Percentiles rank a stretch among this genome's conserved stretches.
Evolutionary conservation across 2,797 vertebrate genomes (phyloP).

Genomic region (Okamejei kenojei): DNA sequence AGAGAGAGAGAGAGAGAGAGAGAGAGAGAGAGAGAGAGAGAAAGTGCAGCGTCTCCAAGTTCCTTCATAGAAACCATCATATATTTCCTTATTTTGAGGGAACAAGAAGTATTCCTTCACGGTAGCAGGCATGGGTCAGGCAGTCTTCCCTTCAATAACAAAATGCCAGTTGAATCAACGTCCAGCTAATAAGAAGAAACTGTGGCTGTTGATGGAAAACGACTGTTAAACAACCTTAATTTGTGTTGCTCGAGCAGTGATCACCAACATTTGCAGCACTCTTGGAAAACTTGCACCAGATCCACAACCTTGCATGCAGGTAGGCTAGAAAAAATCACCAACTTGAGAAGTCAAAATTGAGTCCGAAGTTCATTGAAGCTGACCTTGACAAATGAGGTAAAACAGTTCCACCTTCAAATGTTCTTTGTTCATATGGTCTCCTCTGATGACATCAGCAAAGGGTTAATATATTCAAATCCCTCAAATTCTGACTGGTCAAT

Average conservation of each 20-base stretch:
- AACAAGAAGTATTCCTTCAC: constrained; percentile 47
- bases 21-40: constrained; percentile 36
- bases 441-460: constrained; percentile 83
- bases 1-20: constrained; percentile 35
- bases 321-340: constrained; percentile 50
- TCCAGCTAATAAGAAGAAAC: constrained; percentile 47
- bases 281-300: constrained; percentile 51
- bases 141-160: constrained; percentile 53
- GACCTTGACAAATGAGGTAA: constrained; percentile 38
- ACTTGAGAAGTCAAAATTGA: constrained; percentile 40
- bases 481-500: constrained; percentile 98
- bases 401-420: constrained; percentile 41
- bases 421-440: constrained; percentile 77
- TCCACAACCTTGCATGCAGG: constrained; percentile 66
- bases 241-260: constrained; percentile 50
- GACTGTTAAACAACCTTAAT: constrained; percentile 50
- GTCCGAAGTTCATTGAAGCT: constrained; percentile 39
- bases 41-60: constrained; percentile 35
- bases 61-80: constrained; percentile 36
- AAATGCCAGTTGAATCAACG: constrained; percentile 57
- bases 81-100: constrained; percentile 34
- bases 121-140: constrained; percentile 67
- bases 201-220: constrained; percentile 55
- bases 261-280: constrained; percentile 49
- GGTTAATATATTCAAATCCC: constrained; percentile 98